phyloP scores from a whole-genome alignment of 2,888 invertebrate genomes.

The Nomada fabriciana region DNA sequence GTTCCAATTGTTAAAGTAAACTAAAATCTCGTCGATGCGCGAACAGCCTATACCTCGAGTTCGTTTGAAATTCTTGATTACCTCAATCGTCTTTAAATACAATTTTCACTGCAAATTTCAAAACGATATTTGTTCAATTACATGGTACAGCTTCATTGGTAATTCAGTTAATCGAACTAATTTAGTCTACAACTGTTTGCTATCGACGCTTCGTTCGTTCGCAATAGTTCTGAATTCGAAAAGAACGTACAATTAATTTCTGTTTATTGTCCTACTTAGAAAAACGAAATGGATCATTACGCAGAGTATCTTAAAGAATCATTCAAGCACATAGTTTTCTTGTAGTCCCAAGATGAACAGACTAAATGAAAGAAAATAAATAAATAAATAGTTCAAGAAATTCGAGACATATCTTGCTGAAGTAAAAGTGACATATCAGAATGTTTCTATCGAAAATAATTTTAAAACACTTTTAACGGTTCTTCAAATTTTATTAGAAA shows the following conservation, averaged over 20 bases:
- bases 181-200: constrained; percentile 30
- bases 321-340: neutral
- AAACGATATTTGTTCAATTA: constrained; percentile 23
- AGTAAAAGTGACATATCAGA: neutral
- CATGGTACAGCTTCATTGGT: constrained; percentile 3
- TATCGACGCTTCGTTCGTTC: constrained; percentile 17
- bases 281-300: constrained; percentile 32
- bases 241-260: constrained; percentile 56
- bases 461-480: neutral
- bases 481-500: no score
- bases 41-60: neutral
- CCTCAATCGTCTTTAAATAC: neutral
- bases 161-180: neutral
- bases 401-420: neutral
- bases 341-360: neutral
- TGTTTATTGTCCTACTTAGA: constrained; percentile 56
- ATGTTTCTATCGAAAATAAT: neutral
- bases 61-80: constrained; percentile 36
- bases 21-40: constrained; percentile 18
- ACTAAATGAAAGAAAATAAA: neutral
- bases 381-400: neutral
- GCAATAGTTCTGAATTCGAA: constrained; percentile 32
- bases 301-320: constrained; percentile 19
- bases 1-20: constrained; percentile 34
- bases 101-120: constrained; percentile 9